Conservation (phyloP, 2,113 vertebrate species). For the Acanthochromis polyacanthus region DNA sequence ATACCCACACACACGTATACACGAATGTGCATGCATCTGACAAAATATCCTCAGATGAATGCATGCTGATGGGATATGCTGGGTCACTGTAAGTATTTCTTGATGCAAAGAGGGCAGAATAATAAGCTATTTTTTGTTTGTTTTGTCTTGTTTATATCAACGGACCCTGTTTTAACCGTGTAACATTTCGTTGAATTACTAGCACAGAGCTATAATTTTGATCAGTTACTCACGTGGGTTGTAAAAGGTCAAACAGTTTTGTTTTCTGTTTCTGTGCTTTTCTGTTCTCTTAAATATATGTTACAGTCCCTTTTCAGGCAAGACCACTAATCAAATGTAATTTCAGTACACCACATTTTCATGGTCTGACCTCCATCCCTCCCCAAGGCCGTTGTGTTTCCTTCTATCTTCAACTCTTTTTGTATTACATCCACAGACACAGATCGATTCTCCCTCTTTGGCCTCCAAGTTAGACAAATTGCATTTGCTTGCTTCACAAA, state of each 20-base stretch:
- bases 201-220: constrained; percentile 1
- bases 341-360: constrained; percentile 20
- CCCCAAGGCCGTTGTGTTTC: constrained; percentile 32
- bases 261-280: constrained; percentile 25
- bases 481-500: constrained; percentile 65
- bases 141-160: background rate
- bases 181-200: constrained; percentile 11
- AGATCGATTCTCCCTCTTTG: constrained; percentile 53
- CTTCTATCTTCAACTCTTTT: constrained; percentile 30
- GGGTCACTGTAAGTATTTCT: background rate
- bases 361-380: constrained; percentile 17
- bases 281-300: constrained; percentile 28
- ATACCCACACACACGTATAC: background rate
- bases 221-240: background rate
- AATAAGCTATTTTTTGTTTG: background rate
- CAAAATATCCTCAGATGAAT: background rate
- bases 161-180: background rate
- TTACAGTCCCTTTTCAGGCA: constrained; percentile 9
- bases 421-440: constrained; percentile 41
- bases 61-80: background rate
- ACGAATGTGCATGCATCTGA: background rate
- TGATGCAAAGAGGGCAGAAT: background rate
- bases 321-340: constrained; percentile 39
- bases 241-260: constrained; percentile 22
- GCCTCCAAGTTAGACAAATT: constrained; percentile 53